Base-by-base conservation (phyloP, 1,140 invertebrate genomes). In the Galendromus occidentalis region DNA sequence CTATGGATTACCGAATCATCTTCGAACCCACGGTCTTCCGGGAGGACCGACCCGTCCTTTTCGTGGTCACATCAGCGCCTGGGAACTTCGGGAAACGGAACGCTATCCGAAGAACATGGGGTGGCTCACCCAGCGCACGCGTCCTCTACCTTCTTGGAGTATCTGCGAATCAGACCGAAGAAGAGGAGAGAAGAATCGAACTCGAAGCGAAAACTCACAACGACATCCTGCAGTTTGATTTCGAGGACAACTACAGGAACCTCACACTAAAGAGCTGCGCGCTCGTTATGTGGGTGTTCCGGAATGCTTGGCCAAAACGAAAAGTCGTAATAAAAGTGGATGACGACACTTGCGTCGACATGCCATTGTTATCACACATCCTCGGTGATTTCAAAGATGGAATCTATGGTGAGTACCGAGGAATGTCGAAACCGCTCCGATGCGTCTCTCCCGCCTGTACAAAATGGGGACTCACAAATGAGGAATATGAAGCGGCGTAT, bases 341-440 rank as follows among this genome's bases (percentile, higher is more conserved):
- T 18, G 69, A 70, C 12, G 69, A 70, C 42, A 67, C 65, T 0
- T 68, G 77, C 59, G 68, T 79, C 6, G 74, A 78, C 67, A 45
- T 30, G 20, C 80, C 80, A 18, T 79, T 78, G 42, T 75, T 91
- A 22, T 18, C 59, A n/a, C 25, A 7, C 7, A 30, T 33, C 20
- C 18, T 22, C 30, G 33, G 39, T 22, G 22, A 66, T 17, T 44
- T 33, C n/a, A 30, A n/a, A 29, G 22, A 55, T n/a, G 64, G 41
- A 7, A 67, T 9, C 64, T 68, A 18, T 29, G 29, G 12, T 64
- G 69, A 45, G 59, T 66, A 44, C 64, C 63, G 12, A 68, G 20
- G 1, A 41, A 9, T 6, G 14, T 17, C 51, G 33, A 59, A 59
- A 22, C 51, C 51, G 14, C 22, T 18, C 14, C 51, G 51, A 5